phyloP scores from a whole-genome alignment of 2,888 invertebrate species.

The Rhingia rostrata region DNA sequence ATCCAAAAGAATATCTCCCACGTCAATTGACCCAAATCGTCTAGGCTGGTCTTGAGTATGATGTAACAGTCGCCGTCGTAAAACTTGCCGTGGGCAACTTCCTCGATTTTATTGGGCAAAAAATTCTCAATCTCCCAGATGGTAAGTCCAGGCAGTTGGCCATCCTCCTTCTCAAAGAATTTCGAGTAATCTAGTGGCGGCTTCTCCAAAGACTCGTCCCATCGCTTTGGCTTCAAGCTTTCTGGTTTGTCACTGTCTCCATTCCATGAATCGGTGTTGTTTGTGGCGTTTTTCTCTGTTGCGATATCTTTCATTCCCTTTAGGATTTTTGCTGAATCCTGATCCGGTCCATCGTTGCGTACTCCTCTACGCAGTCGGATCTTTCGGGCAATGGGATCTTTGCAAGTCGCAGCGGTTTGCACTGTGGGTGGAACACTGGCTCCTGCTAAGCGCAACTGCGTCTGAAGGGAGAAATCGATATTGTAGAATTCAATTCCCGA shows the following conservation, averaged over 20 bases:
- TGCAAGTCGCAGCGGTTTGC: constrained; percentile 87
- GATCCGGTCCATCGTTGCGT: constrained; percentile 90
- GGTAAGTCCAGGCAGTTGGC: constrained; percentile 94
- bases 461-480: constrained; percentile 98
- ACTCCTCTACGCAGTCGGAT: constrained; percentile 92
- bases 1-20: constrained; percentile 99
- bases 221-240: constrained; percentile 91
- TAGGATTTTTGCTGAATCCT: constrained; percentile 94
- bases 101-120: constrained; percentile 96
- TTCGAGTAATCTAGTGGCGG: constrained; percentile 98
- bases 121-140: constrained; percentile 99
- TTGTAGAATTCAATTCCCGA: constrained; percentile 97
- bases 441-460: constrained; percentile 95
- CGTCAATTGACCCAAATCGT: constrained; percentile 91
- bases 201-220: constrained; percentile 98
- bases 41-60: constrained; percentile 93
- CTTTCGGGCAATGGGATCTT: constrained; percentile 97
- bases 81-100: constrained; percentile 98
- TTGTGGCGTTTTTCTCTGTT: constrained; percentile 89
- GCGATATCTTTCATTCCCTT: constrained; percentile 88
- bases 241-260: constrained; percentile 85
- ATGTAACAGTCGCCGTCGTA: constrained; percentile 99
- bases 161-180: constrained; percentile 97
- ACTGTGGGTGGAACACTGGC: constrained; percentile 91
- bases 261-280: constrained; percentile 81